Evolutionary conservation across 1,140 invertebrate species (phyloP).

Genomic region (Chironomus striatipennis): DNA sequence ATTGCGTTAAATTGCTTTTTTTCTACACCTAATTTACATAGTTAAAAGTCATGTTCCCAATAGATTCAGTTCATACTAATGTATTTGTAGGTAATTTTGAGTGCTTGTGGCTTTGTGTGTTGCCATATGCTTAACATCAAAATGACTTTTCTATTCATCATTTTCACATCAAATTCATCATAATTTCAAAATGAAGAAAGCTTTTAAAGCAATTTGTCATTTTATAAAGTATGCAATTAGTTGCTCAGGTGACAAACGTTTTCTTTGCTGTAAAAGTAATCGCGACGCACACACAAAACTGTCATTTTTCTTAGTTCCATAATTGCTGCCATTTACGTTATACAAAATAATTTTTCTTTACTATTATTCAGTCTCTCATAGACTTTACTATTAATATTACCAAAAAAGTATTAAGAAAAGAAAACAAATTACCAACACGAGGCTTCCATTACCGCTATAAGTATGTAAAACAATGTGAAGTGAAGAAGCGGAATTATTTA

Average conservation of each 20-base stretch:
- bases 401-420: neutral
- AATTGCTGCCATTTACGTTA: too few species aligned
- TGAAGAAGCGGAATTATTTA: neutral
- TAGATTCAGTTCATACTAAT: neutral
- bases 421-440: neutral
- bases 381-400: too few species aligned
- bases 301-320: too few species aligned
- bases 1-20: slow-evolving; percentile 12
- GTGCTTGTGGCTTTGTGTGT: neutral
- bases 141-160: too few species aligned
- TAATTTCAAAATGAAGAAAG: neutral
- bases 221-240: neutral
- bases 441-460: neutral
- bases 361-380: too few species aligned
- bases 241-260: neutral
- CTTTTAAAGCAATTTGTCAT: neutral
- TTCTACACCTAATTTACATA: slow-evolving; percentile 22
- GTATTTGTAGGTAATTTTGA: neutral
- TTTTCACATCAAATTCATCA: too few species aligned
- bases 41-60: slow-evolving; percentile 11
- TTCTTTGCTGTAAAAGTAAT: neutral
- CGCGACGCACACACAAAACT: too few species aligned
- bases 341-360: too few species aligned
- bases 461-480: neutral
- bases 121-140: neutral